Evolutionary conservation across 2,113 vertebrate genomes (phyloP).

Genomic region (Gallinago undulata): DNA sequence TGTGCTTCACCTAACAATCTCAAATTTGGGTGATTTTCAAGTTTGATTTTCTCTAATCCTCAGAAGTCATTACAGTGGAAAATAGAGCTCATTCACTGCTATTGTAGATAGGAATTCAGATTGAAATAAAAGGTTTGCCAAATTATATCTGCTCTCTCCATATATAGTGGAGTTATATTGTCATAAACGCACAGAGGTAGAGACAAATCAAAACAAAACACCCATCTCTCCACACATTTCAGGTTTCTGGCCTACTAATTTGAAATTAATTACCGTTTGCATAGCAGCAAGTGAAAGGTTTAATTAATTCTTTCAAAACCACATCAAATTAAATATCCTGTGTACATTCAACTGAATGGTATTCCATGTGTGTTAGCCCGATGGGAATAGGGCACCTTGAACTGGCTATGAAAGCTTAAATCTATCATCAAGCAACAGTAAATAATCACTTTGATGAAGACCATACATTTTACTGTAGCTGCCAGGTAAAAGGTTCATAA

Average conservation of each 20-base stretch:
- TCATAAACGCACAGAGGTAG: not conserved
- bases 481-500: not conserved
- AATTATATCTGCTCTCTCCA: not conserved
- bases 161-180: not conserved
- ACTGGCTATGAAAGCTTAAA: too few species aligned
- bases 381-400: not conserved
- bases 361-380: not conserved
- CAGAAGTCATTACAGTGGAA: not conserved
- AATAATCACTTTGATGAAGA: not conserved
- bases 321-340: not conserved
- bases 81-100: not conserved
- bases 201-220: not conserved
- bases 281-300: not conserved
- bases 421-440: not conserved
- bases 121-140: not conserved
- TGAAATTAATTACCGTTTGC: not conserved
- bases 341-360: not conserved
- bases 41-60: not conserved
- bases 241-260: not conserved
- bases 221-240: not conserved
- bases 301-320: not conserved
- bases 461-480: not conserved
- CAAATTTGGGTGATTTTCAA: not conserved
- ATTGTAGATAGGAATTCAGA: not conserved
- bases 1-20: not conserved